Percentiles rank a stretch among this genome's conserved stretches.
These are phyloP conservation scores for Epinotia brunnichana DNA, from an alignment of 2,888 invertebrate species.

Conservation along the genomic window DNA sequence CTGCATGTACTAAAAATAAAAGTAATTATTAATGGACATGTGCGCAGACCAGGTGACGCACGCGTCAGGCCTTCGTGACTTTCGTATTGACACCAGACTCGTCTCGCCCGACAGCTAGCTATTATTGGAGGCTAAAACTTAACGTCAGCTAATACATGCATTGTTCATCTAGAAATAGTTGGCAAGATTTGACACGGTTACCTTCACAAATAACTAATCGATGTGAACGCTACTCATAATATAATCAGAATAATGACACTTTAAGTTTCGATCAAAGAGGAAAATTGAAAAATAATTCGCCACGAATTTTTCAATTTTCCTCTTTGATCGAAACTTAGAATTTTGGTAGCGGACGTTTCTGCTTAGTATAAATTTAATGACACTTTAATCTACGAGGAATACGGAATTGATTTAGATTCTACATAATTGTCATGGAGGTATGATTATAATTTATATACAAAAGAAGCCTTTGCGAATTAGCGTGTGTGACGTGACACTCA, in stretches of 20 bases:
- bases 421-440: too few relatives aligned
- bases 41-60: slow-evolving; percentile 27
- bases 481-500: too few relatives aligned
- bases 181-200: background rate
- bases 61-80: slow-evolving; percentile 12
- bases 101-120: slow-evolving; percentile 18
- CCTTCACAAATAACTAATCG: background rate
- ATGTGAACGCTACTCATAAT: background rate
- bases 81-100: slow-evolving; percentile 32
- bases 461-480: too few relatives aligned
- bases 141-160: slow-evolving; percentile 14
- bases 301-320: too few relatives aligned
- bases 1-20: slow-evolving; percentile 6
- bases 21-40: slow-evolving; percentile 24
- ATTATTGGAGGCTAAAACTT: slow-evolving; percentile 21
- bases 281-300: too few relatives aligned
- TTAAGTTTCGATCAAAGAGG: too few relatives aligned
- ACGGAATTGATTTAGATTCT: background rate
- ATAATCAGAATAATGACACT: background rate
- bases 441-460: too few relatives aligned
- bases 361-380: too few relatives aligned
- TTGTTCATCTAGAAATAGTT: slow-evolving; percentile 15
- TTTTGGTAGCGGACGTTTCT: too few relatives aligned
- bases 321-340: too few relatives aligned
- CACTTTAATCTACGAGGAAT: background rate